Conservation (phyloP, 2,113 vertebrate species). For the Coturnix japonica region DNA sequence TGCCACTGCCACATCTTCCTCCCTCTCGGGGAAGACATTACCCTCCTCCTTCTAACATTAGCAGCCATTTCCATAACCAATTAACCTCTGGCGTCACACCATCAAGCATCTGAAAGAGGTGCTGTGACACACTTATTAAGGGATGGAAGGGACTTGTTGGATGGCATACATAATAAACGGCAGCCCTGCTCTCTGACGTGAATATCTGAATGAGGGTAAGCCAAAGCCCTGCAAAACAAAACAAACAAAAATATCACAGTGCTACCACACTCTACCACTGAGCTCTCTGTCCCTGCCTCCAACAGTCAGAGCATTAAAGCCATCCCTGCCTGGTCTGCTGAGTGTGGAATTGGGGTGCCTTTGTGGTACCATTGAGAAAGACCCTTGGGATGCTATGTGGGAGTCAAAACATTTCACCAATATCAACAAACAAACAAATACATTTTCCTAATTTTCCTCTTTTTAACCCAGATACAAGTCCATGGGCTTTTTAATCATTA, state of each 20-base stretch:
- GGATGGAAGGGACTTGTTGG: slow-evolving; percentile 39
- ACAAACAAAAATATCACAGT: background rate
- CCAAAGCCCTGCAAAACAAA: background rate
- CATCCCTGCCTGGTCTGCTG: background rate
- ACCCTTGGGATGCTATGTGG: background rate
- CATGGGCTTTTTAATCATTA: background rate
- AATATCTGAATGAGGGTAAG: background rate
- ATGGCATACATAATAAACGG: slow-evolving; percentile 47
- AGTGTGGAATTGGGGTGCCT: rapidly evolving
- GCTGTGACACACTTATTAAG: slow-evolving; percentile 62
- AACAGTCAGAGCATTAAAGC: background rate
- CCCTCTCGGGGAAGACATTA: slow-evolving; percentile 11
- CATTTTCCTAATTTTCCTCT: background rate
- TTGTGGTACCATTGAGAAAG: background rate
- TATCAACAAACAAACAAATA: background rate
- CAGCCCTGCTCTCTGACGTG: background rate
- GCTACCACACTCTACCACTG: rapidly evolving
- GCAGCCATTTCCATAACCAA: slow-evolving; percentile 69
- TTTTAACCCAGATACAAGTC: background rate
- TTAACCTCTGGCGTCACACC: slow-evolving; percentile 60
- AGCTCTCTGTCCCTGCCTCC: background rate
- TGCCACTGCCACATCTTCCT: background rate
- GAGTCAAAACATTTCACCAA: background rate
- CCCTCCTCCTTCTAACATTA: slow-evolving; percentile 56
- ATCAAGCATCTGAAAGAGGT: slow-evolving; percentile 65